phyloP scores from a whole-genome alignment of 92 coral and sea anemone species.

The Epizoanthus illoricatus region DNA sequence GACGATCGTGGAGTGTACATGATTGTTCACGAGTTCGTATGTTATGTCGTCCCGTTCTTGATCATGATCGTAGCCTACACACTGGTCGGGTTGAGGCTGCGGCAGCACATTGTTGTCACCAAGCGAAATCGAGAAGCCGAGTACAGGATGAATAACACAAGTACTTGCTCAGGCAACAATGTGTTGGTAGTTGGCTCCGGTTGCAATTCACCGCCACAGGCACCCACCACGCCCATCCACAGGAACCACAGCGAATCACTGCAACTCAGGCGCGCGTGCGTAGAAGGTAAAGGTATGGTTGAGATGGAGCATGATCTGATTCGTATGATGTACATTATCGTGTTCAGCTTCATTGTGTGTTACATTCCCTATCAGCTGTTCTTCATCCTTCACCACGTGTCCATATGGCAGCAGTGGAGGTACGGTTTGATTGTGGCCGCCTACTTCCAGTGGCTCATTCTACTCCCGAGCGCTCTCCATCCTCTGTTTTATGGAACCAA shows the following conservation, averaged over 20 bases:
- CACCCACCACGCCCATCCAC: not conserved
- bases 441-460: conserved; percentile 24
- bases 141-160: no score
- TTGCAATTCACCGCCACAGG: not conserved
- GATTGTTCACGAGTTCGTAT: conserved; percentile 49
- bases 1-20: conserved; percentile 32
- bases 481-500: conserved; percentile 28
- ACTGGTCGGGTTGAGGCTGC: conserved; percentile 64
- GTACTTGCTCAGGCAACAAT: not conserved
- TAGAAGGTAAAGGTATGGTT: not conserved
- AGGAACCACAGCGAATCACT: not conserved
- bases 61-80: conserved; percentile 70
- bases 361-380: conserved; percentile 73
- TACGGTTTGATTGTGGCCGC: conserved; percentile 17
- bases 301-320: conserved; percentile 65
- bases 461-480: conserved; percentile 30
- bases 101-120: conserved; percentile 43
- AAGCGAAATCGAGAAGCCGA: not conserved
- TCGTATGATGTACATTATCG: conserved; percentile 78
- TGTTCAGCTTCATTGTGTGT: conserved; percentile 60
- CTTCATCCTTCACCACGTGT: conserved; percentile 44
- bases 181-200: not conserved
- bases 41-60: conserved; percentile 59
- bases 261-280: conserved; percentile 15
- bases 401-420: conserved; percentile 26